Evolutionary conservation across 2,888 invertebrate genomes (phyloP), one percentile per base, ranked within the genome.

Genomic region (Parnassius glacialis): DNA sequence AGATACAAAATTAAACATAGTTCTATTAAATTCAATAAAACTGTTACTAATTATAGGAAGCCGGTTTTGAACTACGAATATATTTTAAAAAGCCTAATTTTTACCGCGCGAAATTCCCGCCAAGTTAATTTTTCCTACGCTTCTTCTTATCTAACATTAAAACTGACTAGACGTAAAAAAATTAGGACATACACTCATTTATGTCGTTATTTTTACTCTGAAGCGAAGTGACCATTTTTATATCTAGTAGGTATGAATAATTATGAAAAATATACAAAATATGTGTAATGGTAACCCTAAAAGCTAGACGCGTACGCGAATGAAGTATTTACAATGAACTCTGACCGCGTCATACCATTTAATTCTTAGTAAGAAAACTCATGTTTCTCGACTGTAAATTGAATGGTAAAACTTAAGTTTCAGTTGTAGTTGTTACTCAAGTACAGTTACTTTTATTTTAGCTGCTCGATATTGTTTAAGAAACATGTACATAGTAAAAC

Each of bases 131-230:
- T 74, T 76, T 75, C 70, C 70, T 76, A 76, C 68, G 70, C 75
- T 71, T 71, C 73, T 76, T 77, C 80, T 74, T 79, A 85, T 71
- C 80, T 81, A 81, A 79, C 73, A 76, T 79, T 64, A 68, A 68
- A 84, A 85, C 83, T 90, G 90, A 90, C 90, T 90, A 90, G 90
- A 87, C 79, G 85, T 84, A 86, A 85, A 82, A 25, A 80, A 83
- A 71, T 73, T 74, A 75, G 75, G 78, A 79, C 79, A 74, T 76
- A 74, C 65, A 67, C 65, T 50, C 67, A 76, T 65, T 60, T 74
- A 76, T 69, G 78, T 76, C 81, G 68, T 76, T 71, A 76, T 79
- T 77, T 87, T 62, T 85, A 85, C 82, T 80, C 80, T 74, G 71
- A 83, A 81, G 81, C 80, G 72, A 80, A 72, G 72, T 75, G 78